phyloP scores from a whole-genome alignment of 2,797 vertebrate species.

The Danio albolineatus region DNA sequence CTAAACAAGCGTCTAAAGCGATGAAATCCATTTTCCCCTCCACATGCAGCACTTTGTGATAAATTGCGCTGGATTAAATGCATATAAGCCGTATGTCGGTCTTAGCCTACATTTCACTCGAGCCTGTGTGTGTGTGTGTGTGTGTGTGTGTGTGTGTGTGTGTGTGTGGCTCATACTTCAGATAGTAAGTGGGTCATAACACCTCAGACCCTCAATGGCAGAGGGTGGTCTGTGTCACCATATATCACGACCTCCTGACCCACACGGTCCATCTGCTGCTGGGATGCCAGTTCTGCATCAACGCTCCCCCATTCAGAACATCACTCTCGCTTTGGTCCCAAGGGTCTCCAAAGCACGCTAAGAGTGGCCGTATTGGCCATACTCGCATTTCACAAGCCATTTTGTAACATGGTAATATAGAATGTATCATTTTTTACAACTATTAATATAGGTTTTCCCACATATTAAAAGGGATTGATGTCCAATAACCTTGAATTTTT shows the following conservation, averaged over 20 bases:
- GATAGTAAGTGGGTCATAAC: conserved; percentile 37
- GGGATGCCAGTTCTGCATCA: not conserved
- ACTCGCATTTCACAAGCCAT: too few relatives aligned
- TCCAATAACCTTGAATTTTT: too few relatives aligned
- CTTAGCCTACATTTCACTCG: conserved; percentile 10
- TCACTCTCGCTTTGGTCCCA: not conserved
- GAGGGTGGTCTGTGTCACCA: conserved; percentile 9
- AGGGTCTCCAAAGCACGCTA: not conserved
- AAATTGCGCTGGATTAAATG: conserved; percentile 15
- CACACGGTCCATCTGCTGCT: conserved; percentile 27
- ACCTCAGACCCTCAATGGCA: not conserved
- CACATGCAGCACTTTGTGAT: not conserved
- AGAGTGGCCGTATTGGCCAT: not conserved
- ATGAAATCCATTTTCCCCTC: not conserved
- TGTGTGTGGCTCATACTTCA: conserved; percentile 12
- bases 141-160: not conserved
- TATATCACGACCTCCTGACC: conserved; percentile 15
- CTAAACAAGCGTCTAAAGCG: too few relatives aligned
- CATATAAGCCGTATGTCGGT: conserved; percentile 7
- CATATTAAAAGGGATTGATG: too few relatives aligned
- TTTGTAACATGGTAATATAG: too few relatives aligned
- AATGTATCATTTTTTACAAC: too few relatives aligned
- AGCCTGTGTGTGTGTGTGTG: too few relatives aligned
- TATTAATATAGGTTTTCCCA: too few relatives aligned
- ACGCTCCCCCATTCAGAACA: not conserved